These are phyloP conservation scores for Sigmodon hispidus DNA, from an alignment of 2,113 vertebrate genomes.

Conservation along the genomic window DNA sequence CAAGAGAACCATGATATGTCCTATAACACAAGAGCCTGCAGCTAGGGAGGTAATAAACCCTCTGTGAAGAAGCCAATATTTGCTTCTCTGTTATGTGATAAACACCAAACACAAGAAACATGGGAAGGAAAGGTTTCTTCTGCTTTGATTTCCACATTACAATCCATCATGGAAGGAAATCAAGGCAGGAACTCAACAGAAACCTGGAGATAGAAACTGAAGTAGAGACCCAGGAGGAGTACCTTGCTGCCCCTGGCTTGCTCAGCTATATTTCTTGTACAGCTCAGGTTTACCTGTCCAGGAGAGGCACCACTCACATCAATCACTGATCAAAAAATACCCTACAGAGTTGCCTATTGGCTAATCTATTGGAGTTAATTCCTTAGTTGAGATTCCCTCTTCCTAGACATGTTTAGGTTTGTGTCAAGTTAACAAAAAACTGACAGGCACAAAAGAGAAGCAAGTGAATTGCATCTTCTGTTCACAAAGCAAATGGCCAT, in stretches of 20 bases:
- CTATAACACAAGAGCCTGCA: neutral
- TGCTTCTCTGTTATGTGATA: neutral
- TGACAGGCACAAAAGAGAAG: neutral
- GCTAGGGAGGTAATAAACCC: neutral
- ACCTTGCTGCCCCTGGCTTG: neutral
- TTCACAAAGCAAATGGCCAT: conserved; percentile 13
- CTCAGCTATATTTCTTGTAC: neutral
- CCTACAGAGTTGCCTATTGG: too few species aligned
- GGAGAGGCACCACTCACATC: neutral
- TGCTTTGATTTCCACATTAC: neutral
- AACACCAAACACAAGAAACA: neutral
- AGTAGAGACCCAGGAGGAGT: neutral
- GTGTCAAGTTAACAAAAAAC: neutral
- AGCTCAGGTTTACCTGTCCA: neutral
- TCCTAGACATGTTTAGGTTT: neutral
- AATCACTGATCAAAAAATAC: neutral
- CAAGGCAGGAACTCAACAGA: neutral
- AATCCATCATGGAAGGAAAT: neutral
- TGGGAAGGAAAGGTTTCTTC: neutral
- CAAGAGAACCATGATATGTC: neutral
- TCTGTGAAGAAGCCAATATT: neutral
- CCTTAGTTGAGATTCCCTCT: neutral
- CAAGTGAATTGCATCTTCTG: conserved; percentile 4
- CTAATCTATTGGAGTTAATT: neutral
- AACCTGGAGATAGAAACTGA: neutral